Base-by-base conservation (phyloP, 2,888 invertebrate species). In the Pyrgus malvae region DNA sequence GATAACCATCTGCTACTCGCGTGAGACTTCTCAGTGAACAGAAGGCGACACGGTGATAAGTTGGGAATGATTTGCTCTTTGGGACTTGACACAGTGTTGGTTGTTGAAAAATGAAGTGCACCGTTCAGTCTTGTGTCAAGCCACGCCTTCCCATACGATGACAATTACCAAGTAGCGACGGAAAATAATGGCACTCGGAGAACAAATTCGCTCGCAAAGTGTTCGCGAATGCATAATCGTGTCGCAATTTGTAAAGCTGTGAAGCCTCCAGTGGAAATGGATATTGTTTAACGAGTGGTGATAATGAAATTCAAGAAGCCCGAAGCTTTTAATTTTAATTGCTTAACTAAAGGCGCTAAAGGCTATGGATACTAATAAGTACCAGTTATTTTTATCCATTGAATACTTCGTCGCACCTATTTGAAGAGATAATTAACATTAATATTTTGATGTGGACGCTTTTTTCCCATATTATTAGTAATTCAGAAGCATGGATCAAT, bases 101-200 rank as follows among this genome's bases (percentile, higher is more conserved):
- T 19, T 37, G 19, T 27, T 33, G 51, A 37, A 51, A 51, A 9
- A 37, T 42, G 27, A 27, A 3, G 19, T n/a, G 7, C 12, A 29
- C 35, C 29, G 14, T 23, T 51, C 25, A 42, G 17, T 50, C 35
- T 51, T 16, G 27, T 35, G 50, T 35, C 25, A 17, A 19, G 29
- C 42, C 51, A 48, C 64, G 57, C 61, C 63, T 41, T 9, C 48
- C 21, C 42, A 11, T 29, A 40, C 51, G 57, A 58, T 56, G 56
- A 62, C 59, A 61, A 58, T 58, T 57, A 58, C 46, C 53, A 48
- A 56, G 40, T 14, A 42, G 41, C 48, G 19, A 17, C 29, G 38
- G 4, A 17, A 37, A 45, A 40, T 56, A 38, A 49, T 49, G 33
- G 41, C 41, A 23, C 25, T 16, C 14, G 25, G 40, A 29, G 25